Evolutionary conservation across 2,888 invertebrate genomes (phyloP).

Genomic region (Morpho helenor): DNA sequence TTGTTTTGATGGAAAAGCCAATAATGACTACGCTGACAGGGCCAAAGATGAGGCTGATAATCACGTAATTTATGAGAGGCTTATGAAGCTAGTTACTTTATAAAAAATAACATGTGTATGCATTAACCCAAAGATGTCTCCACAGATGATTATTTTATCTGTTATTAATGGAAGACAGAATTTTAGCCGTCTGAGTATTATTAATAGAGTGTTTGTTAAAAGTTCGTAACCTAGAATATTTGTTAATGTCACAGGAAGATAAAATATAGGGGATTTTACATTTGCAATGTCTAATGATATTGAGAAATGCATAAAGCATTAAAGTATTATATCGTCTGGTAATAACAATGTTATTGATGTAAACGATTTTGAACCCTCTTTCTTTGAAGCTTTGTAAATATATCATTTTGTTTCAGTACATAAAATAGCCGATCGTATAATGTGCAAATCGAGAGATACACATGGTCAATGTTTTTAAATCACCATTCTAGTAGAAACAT

Average conservation of each 20-base stretch:
- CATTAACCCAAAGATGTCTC: slow-evolving; percentile 27
- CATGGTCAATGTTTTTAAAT: too few species aligned
- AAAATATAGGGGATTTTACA: background rate
- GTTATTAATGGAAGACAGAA: slow-evolving; percentile 17
- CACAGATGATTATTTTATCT: slow-evolving; percentile 17
- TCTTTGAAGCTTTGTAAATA: too few species aligned
- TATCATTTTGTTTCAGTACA: too few species aligned
- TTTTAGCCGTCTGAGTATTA: slow-evolving; percentile 16
- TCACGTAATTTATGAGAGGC: slow-evolving; percentile 38
- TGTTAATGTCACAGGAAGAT: slow-evolving; percentile 3
- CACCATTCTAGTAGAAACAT: too few species aligned
- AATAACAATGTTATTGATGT: too few species aligned
- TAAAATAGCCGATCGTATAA: too few species aligned
- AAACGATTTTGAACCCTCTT: too few species aligned
- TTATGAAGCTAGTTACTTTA: slow-evolving; percentile 30
- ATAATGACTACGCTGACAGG: slow-evolving; percentile 45
- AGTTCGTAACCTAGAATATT: slow-evolving; percentile 17
- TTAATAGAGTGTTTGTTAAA: slow-evolving; percentile 15
- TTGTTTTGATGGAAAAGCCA: slow-evolving; percentile 41
- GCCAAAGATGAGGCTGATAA: slow-evolving; percentile 43
- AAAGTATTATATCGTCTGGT: too few species aligned
- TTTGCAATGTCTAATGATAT: background rate
- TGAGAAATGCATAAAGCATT: background rate
- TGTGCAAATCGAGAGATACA: too few species aligned
- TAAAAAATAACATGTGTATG: slow-evolving; percentile 30